Base-by-base conservation (phyloP, 35 echinoderm and acorn worm genomes). In the Stichopus chloronotus region DNA sequence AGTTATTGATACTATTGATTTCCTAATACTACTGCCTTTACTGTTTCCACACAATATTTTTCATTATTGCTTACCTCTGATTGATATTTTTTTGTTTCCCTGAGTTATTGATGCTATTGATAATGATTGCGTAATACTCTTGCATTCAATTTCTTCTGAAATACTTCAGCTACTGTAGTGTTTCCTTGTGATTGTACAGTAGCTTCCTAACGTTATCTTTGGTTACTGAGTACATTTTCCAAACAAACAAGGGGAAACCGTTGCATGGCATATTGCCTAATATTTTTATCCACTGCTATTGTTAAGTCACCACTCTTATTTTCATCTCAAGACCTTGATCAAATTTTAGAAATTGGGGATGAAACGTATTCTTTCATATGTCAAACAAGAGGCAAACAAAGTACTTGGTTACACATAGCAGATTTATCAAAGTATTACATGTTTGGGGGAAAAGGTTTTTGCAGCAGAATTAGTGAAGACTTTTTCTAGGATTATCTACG, bases 281-380 rank as follows among this genome's bases (percentile, higher is more conserved):
- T 82, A 55, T 82, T 82, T 82, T 16, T 82, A 54, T 82, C 52
- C 22, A 30, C 78, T 23, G 5, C 7, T 79, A 25, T 79, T 80
- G 19, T 80, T 20, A 80, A 80, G 7, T 80, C 25, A 80, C 78
- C 78, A 80, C 10, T 24, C 9, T 0, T 52, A 21, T 21, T 80
- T 80, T 80, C 78, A 20, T 80, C 78, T 23, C 78, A 82, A 82
- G 79, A 82, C 52, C 14, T 82, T 8, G 79, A 82, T 54, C 79
- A 82, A 54, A 82, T 82, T 53, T 82, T 82, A 16, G 9, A 9
- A 8, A 5, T 82, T 53, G 79, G 79, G 6, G 79, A 82, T 82
- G 9, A 82, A 54, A 82, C 53, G 79, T 82, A 82, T 54, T 53
- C 79, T 10, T 54, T 53, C 30, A 82, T 82, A 53, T 55, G 79